A percentile compares a stretch with the other conserved stretches of the same genome.
phyloP scores from a whole-genome alignment of 1,140 invertebrate genomes.

The Ctenoplectra terminalis region DNA sequence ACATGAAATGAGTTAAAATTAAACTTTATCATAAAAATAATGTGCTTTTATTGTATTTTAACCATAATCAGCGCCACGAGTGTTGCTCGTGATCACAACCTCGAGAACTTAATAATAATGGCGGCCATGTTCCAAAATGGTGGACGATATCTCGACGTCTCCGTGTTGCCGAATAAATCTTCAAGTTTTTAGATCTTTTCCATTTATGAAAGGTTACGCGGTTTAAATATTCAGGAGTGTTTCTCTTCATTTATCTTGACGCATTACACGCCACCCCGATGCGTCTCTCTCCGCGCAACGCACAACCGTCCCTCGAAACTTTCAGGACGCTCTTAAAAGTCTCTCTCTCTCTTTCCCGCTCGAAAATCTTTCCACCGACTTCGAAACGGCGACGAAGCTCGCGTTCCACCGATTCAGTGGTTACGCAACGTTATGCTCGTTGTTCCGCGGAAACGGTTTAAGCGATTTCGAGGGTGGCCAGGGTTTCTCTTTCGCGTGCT shows the following conservation, averaged over 20 bases:
- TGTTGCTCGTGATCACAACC: too few relatives aligned
- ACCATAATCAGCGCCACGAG: too few relatives aligned
- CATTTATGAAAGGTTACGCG: neutral
- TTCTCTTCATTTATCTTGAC: conserved; percentile 36
- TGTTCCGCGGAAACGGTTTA: conserved; percentile 19
- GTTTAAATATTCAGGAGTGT: conserved; percentile 13
- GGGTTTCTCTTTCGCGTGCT: conserved; percentile 1
- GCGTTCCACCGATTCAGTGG: neutral
- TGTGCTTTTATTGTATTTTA: too few relatives aligned
- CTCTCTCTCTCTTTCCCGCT: neutral
- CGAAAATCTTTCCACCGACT: neutral
- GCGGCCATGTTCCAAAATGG: too few relatives aligned
- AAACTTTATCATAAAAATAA: too few relatives aligned
- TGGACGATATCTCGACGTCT: neutral
- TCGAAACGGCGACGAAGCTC: neutral
- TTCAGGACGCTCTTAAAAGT: conserved; percentile 7
- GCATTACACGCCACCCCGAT: neutral
- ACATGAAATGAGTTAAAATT: too few relatives aligned
- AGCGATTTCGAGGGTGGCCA: neutral
- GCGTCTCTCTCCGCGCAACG: neutral
- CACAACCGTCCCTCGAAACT: neutral
- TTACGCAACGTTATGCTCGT: neutral
- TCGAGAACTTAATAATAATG: too few relatives aligned
- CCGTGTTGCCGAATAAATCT: neutral
- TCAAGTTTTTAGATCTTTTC: neutral